These are phyloP conservation scores for Callosobruchus maculatus DNA, from an alignment of 2,888 invertebrate species.

Conservation along the genomic window DNA sequence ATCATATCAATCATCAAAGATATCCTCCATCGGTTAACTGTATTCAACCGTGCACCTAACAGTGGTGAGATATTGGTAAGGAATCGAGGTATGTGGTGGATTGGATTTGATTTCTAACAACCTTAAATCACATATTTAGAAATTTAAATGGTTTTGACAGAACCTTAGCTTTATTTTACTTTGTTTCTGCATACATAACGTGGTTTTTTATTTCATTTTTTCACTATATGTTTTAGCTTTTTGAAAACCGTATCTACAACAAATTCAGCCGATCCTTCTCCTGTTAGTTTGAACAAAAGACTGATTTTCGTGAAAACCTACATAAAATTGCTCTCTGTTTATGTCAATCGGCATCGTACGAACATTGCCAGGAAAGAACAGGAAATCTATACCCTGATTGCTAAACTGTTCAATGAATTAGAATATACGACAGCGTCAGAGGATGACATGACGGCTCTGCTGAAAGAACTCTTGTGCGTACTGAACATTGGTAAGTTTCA, in stretches of 20 bases:
- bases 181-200: no score
- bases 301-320: constrained; percentile 60
- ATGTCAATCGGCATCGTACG: constrained; percentile 54
- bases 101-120: no score
- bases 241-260: constrained; percentile 57
- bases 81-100: no score
- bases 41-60: no score
- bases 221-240: constrained; percentile 48
- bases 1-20: no score
- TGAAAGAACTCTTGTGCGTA: constrained; percentile 51
- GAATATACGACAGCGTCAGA: constrained; percentile 49
- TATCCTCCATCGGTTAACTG: no score
- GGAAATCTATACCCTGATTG: constrained; percentile 50
- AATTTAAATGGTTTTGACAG: no score
- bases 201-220: not conserved
- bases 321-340: constrained; percentile 57
- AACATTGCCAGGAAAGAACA: constrained; percentile 50
- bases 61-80: no score
- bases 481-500: constrained; percentile 39
- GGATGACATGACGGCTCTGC: constrained; percentile 52
- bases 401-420: constrained; percentile 53
- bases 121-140: no score
- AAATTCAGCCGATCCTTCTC: not conserved
- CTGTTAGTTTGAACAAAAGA: constrained; percentile 51
- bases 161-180: no score